A percentile compares a stretch with the other conserved stretches of the same genome.
Conservation (phyloP, 1,140 invertebrate genomes). For the Heliconius congener region DNA sequence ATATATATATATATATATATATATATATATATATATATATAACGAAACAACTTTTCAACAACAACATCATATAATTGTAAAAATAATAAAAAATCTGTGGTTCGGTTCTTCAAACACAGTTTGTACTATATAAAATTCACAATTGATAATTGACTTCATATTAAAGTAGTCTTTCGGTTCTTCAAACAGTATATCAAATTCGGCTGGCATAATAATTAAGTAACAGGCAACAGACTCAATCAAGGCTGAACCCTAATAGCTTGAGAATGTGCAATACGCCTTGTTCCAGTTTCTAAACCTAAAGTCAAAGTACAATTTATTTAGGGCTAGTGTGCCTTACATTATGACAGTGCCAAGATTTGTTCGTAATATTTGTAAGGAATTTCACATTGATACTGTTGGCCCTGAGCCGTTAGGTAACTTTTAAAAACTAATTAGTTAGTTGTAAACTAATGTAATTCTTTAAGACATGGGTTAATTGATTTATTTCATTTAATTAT, state of each 20-base stretch:
- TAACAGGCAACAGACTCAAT: slow-evolving; percentile 63
- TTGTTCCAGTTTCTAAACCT: slow-evolving; percentile 74
- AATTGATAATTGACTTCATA: too few relatives aligned
- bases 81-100: too few relatives aligned
- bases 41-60: too few relatives aligned
- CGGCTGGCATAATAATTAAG: slow-evolving; percentile 79
- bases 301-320: slow-evolving; percentile 77
- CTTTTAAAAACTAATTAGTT: slow-evolving; percentile 14
- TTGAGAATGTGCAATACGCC: slow-evolving; percentile 69
- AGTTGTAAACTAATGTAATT: not conserved
- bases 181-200: slow-evolving; percentile 52
- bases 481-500: not conserved
- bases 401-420: slow-evolving; percentile 1
- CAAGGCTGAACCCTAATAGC: slow-evolving; percentile 77
- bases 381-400: slow-evolving; percentile 30
- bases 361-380: slow-evolving; percentile 50
- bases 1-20: too few relatives aligned
- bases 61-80: too few relatives aligned
- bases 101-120: not conserved
- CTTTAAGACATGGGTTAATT: not conserved
- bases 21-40: too few relatives aligned
- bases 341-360: slow-evolving; percentile 60
- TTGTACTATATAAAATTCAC: slow-evolving; percentile 52
- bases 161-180: not conserved
- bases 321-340: slow-evolving; percentile 67